phyloP scores from a whole-genome alignment of 2,797 vertebrate species.

The Dendrocincla tyrannina region DNA sequence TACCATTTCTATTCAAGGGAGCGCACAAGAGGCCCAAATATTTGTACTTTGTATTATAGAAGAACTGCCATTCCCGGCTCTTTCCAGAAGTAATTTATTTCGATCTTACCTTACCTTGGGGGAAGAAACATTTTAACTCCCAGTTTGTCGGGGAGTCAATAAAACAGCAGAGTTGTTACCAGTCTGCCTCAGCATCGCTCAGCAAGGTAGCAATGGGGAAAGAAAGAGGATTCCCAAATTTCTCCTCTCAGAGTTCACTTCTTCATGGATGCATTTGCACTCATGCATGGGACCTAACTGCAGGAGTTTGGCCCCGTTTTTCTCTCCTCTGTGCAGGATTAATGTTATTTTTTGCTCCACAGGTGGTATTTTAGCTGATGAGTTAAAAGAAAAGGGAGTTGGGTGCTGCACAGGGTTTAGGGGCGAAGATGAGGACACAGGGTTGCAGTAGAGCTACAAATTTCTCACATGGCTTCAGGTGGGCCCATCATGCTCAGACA shows the following conservation, averaged over 20 bases:
- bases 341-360: neutral
- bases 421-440: neutral
- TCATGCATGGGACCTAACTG: neutral
- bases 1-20: slow-evolving; percentile 57
- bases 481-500: fast-evolving
- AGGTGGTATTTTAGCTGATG: neutral
- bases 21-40: neutral
- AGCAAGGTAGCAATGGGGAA: neutral
- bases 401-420: neutral
- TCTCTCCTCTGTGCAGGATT: neutral
- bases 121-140: slow-evolving; percentile 14
- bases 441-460: neutral
- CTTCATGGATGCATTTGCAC: neutral
- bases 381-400: neutral
- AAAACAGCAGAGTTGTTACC: neutral
- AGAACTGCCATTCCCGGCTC: neutral
- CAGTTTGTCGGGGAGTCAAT: neutral
- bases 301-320: neutral
- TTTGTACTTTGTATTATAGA: slow-evolving; percentile 55
- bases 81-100: slow-evolving; percentile 56
- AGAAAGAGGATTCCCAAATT: neutral
- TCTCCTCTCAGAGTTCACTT: neutral
- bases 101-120: neutral
- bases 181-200: neutral
- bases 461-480: neutral